These are phyloP conservation scores for Arbacia lixula DNA, from an alignment of 53 echinoderm and acorn worm genomes.

Conservation along the genomic window DNA sequence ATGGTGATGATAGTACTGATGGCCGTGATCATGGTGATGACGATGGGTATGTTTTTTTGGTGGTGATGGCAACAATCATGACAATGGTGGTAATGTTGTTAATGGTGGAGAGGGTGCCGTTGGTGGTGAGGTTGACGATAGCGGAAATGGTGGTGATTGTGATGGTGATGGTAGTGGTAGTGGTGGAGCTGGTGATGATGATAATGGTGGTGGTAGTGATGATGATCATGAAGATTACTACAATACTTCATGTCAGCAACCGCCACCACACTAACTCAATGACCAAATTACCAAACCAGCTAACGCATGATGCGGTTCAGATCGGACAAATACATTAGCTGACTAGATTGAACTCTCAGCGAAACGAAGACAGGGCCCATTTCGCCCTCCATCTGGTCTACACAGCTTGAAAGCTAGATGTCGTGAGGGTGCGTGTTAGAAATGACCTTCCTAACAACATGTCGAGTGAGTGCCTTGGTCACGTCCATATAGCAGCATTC, in stretches of 20 bases:
- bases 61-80: not conserved
- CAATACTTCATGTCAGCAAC: too few relatives aligned
- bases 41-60: not conserved
- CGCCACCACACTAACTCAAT: too few relatives aligned
- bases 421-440: not conserved
- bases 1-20: not conserved
- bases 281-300: too few relatives aligned
- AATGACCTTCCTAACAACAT: conserved; percentile 28
- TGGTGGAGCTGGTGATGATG: not conserved
- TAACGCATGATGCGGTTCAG: too few relatives aligned
- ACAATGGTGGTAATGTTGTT: not conserved
- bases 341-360: too few relatives aligned
- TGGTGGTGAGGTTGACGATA: not conserved
- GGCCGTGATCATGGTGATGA: not conserved
- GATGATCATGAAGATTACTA: not conserved
- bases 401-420: too few relatives aligned
- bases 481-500: not conserved
- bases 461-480: conserved; percentile 1
- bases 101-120: not conserved
- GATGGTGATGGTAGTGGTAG: not conserved
- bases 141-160: not conserved
- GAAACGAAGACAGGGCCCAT: too few relatives aligned
- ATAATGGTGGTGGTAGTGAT: not conserved
- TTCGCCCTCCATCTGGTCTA: too few relatives aligned
- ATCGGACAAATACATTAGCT: too few relatives aligned